Base-by-base conservation (phyloP, 2,797 vertebrate species). In the Dromococcyx pavoninus region DNA sequence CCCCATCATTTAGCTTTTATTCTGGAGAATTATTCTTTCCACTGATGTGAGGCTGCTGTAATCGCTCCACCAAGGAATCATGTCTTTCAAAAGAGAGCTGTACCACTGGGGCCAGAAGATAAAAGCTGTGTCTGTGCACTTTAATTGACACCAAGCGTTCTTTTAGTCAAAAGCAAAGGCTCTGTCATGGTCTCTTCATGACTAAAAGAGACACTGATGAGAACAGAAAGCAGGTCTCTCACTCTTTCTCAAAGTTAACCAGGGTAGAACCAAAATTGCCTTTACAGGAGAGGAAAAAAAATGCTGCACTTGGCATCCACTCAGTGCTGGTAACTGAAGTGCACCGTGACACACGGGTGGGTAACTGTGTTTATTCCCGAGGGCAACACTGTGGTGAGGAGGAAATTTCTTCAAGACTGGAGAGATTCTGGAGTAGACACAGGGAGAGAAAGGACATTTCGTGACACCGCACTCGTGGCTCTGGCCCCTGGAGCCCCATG, bases 1-100 rank as follows among this genome's bases (percentile, higher is more conserved):
- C 48, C 88, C 64, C 41, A n/a, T 67, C 66, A 61, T 73, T 82
- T 79, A 91, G 44, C 30, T 96, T 93, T 91, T 78, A 90, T 90
- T 90, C 44, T 11, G 11, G 50, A 79, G 74, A 54, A 78, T 51
- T 74, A 50, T 9, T 71, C 37, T 85, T 65, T 85, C 30, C 0
- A 0, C 32, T 51, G 60, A 51, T 23, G 33, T 2, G 5, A 37
- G 23, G n/a, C 46, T 51, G 78, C 76, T 74, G 33, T 76, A 82
- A 71, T 58, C 4, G 3, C n/a, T 79, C 57, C 43, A 37, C n/a
- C 0, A 8, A 77, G 58, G 41, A 61, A 87, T 67, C 41, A 67
- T 85, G 19, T 27, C 54, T 90, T 24, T 60, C 50, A n/a, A n/a
- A 94, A 44, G 23, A 86, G 54, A 84, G 39, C 39, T 69, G 24